A percentile compares a stretch with the other conserved stretches of the same genome.
Evolutionary conservation across 64 coral and sea anemone species (phyloP).

Genomic region (Actinia equina): DNA sequence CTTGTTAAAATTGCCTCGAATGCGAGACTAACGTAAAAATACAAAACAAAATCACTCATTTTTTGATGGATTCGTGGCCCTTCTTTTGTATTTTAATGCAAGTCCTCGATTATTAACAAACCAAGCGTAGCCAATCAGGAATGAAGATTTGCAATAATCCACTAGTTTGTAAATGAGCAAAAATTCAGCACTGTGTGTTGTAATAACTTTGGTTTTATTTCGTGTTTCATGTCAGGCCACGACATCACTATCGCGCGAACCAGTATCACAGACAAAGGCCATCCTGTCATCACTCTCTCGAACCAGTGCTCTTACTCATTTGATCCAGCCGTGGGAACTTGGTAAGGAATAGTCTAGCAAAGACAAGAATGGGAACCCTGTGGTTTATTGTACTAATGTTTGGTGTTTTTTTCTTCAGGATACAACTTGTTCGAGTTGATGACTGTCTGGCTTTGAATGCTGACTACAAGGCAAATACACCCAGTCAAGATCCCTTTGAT

Average conservation of each 20-base stretch:
- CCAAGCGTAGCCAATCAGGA: too few relatives aligned
- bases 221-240: slow-evolving; percentile 41
- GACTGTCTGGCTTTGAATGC: slow-evolving; percentile 80
- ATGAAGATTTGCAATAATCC: too few relatives aligned
- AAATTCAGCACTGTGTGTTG: too few relatives aligned
- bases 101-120: too few relatives aligned
- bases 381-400: not conserved
- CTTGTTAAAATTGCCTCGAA: too few relatives aligned
- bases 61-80: too few relatives aligned
- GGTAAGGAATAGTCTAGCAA: slow-evolving; percentile 50
- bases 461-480: slow-evolving; percentile 64
- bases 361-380: too few relatives aligned
- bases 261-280: slow-evolving; percentile 83
- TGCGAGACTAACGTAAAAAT: too few relatives aligned
- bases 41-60: too few relatives aligned
- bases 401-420: slow-evolving; percentile 28
- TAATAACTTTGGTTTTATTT: too few relatives aligned
- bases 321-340: slow-evolving; percentile 55
- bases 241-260: slow-evolving; percentile 82
- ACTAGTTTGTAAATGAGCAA: too few relatives aligned
- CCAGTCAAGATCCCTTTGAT: slow-evolving; percentile 65
- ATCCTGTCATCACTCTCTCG: slow-evolving; percentile 89
- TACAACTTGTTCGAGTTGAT: slow-evolving; percentile 78
- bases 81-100: too few relatives aligned
- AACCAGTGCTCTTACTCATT: slow-evolving; percentile 90